A percentile compares a stretch with the other conserved stretches of the same genome.
phyloP scores from a whole-genome alignment of 1,140 invertebrate genomes.

The Platyscapa corneri region DNA sequence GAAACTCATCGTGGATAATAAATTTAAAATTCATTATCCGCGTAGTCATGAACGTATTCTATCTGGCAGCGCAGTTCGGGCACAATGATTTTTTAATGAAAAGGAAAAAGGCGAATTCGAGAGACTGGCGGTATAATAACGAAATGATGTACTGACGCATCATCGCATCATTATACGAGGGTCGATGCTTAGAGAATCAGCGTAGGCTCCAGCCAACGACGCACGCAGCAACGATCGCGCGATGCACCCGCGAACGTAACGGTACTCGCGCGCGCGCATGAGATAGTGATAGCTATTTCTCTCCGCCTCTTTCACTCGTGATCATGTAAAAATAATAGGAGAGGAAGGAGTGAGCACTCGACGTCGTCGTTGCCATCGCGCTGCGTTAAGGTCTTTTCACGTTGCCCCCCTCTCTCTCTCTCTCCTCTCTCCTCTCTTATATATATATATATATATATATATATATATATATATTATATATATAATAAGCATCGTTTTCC shows the following conservation, averaged over 20 bases:
- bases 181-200: not conserved
- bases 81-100: constrained; percentile 5
- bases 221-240: not conserved
- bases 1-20: constrained; percentile 12
- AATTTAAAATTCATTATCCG: constrained; percentile 10
- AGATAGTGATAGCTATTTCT: constrained; percentile 13
- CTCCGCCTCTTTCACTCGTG: not conserved
- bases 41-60: not conserved
- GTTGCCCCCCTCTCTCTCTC: too few relatives aligned
- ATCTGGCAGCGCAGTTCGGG: not conserved
- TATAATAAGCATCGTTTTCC: not conserved
- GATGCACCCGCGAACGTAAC: constrained; percentile 11
- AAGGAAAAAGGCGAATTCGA: not conserved
- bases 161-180: constrained; percentile 10
- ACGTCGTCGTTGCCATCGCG: not conserved
- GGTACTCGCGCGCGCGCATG: not conserved
- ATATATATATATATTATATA: too few relatives aligned
- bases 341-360: not conserved
- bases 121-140: not conserved
- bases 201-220: not conserved
- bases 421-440: not conserved
- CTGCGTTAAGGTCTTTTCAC: not conserved
- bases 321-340: not conserved
- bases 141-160: constrained; percentile 9
- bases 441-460: too few relatives aligned